Percentiles rank a stretch among this genome's conserved stretches.
phyloP scores from a whole-genome alignment of 2,113 vertebrate genomes.

The Cygnus buccinator region DNA sequence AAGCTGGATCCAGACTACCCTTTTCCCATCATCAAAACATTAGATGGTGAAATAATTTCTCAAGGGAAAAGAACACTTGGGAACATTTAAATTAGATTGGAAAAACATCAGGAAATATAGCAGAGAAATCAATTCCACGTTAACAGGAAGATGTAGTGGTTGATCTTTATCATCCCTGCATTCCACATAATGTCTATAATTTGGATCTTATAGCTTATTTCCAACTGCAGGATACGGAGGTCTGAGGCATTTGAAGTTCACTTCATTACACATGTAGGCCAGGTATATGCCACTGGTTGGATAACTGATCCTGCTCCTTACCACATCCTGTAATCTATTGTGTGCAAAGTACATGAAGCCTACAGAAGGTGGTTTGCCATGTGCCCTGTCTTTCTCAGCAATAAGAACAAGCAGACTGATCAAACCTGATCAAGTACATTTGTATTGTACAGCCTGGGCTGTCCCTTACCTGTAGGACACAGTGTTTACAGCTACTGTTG shows the following conservation, averaged over 20 bases:
- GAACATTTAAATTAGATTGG: constrained; percentile 50
- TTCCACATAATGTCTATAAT: not conserved
- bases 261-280: not conserved
- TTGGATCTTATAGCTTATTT: constrained; percentile 14
- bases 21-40: not conserved
- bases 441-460: not conserved
- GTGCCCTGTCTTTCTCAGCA: not conserved
- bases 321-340: not conserved
- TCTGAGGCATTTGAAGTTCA: not conserved
- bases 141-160: constrained; percentile 42
- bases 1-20: not conserved
- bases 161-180: constrained; percentile 39
- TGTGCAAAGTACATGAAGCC: not conserved
- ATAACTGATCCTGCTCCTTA: not conserved
- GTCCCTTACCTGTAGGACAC: not conserved
- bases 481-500: not conserved
- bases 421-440: not conserved
- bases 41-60: constrained; percentile 35
- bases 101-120: constrained; percentile 51
- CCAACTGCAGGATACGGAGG: not conserved
- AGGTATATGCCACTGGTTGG: not conserved
- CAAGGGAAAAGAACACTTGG: constrained; percentile 33
- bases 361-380: not conserved
- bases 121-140: constrained; percentile 54
- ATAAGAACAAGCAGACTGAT: not conserved